Base-by-base conservation (phyloP, 2,888 invertebrate species). In the Cylloceria caligata region DNA sequence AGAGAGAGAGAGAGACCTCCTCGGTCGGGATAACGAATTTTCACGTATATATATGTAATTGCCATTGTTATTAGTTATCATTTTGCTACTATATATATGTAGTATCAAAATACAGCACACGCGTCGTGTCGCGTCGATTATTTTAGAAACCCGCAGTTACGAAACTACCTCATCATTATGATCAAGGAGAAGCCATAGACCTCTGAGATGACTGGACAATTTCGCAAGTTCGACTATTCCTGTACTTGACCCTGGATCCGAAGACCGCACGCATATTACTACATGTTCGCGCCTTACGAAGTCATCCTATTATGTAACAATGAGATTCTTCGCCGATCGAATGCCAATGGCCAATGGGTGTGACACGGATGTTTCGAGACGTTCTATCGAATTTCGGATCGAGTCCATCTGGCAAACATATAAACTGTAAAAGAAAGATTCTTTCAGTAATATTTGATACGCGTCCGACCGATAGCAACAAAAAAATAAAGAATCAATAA, bases 241-340 rank as follows among this genome's bases (percentile, higher is more conserved):
- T 19, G 49, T 30, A 34, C 16, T 49, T 49, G 67, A 67, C 21
- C 67, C 49, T 67, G 49, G 16, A 34, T 49, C 45, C 3, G 5
- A 13, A 19, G 34, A 21, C 21, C 47, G 21, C 30, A 4, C n/a
- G 11, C 42, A 21, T 47, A 45, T 52, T 47, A 67, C 47, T 24
- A 7, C 5, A 5, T 19, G 11, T 30, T 21, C 47, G 45, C 2
- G 13, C 11, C 3, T 30, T 11, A 24, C 3, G 49, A 30, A 49
- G 49, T 67, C 49, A 49, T 19, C 30, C 67, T 34, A 49, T 49
- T 34, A 34, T 49, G 47, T 3, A 21, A 67, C 3, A 49, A 34
- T 47, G 34, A 3, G 13, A 49, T 49, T 67, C 49, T 47, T 13
- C 1, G 67, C 6, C 13, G 19, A 19, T 49, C 34, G 49, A 67